Evolutionary conservation across 2,113 vertebrate genomes (phyloP).

Genomic region (Sander vitreus): DNA sequence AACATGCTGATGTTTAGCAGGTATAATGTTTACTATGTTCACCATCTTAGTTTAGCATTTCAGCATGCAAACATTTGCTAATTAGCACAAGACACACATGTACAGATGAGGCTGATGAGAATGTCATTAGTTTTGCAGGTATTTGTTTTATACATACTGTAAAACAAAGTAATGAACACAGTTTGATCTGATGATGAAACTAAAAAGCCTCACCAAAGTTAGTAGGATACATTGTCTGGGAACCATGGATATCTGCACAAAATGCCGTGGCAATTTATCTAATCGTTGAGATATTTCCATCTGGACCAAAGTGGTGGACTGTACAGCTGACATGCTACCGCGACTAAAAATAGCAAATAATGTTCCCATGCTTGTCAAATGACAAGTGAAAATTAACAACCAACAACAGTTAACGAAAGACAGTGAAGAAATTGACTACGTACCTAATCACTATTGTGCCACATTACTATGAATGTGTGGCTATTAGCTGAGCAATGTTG

Average conservation of each 20-base stretch:
- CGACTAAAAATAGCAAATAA: not conserved
- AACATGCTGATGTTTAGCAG: not conserved
- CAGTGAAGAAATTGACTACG: conserved; percentile 11
- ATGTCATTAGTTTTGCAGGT: not conserved
- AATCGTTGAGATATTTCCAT: not conserved
- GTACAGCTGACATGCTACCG: not conserved
- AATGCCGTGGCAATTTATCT: not conserved
- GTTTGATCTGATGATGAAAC: not conserved
- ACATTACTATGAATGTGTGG: conserved; percentile 1
- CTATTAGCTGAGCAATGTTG: conserved; percentile 28
- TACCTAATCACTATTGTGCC: conserved; percentile 26
- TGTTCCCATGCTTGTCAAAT: not conserved
- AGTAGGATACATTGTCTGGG: not conserved
- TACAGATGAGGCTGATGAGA: not conserved
- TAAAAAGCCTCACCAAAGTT: not conserved
- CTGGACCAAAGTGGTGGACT: not conserved
- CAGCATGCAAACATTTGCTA: not conserved
- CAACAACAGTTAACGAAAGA: conserved; percentile 16
- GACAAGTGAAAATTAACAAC: conserved; percentile 12
- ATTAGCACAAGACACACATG: not conserved
- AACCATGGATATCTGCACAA: not conserved
- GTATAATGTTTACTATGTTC: not conserved
- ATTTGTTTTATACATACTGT: not conserved
- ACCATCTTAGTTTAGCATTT: not conserved
- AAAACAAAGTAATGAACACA: not conserved